These are phyloP conservation scores for Poicephalus gulielmi DNA, from an alignment of 2,113 vertebrate species.

Conservation along the genomic window DNA sequence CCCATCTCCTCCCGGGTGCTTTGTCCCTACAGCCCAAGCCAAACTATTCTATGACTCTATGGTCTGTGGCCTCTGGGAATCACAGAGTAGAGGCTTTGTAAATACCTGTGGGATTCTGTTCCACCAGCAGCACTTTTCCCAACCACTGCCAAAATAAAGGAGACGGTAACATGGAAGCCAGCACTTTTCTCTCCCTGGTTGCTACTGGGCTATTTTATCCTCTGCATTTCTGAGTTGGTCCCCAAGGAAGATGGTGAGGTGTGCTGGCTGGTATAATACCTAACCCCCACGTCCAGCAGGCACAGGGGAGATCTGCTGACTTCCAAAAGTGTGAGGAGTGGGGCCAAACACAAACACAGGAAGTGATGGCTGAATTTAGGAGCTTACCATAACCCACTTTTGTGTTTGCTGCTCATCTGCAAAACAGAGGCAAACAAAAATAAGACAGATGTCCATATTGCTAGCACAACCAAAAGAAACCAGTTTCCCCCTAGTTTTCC, in stretches of 20 bases:
- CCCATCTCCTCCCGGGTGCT: accelerated
- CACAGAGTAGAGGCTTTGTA: background rate
- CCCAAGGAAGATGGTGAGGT: accelerated
- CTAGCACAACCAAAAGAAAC: accelerated
- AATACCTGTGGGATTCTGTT: background rate
- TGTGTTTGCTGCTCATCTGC: background rate
- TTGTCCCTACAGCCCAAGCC: background rate
- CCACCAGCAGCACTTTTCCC: background rate
- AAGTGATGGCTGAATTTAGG: background rate
- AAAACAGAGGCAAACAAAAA: background rate
- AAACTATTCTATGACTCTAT: accelerated
- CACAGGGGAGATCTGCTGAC: background rate
- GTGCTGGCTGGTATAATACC: background rate
- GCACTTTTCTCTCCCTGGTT: accelerated
- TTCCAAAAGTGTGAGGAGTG: background rate
- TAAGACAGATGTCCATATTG: background rate
- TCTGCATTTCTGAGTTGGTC: background rate
- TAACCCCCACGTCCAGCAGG: background rate
- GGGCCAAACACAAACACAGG: background rate
- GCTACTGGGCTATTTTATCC: background rate
- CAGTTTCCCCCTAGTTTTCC: background rate
- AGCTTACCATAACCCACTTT: background rate
- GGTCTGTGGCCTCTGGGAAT: background rate
- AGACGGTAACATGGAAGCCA: background rate
- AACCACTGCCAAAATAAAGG: background rate